Evolutionary conservation across 2,113 vertebrate genomes (phyloP).

Genomic region (Euleptes europaea): DNA sequence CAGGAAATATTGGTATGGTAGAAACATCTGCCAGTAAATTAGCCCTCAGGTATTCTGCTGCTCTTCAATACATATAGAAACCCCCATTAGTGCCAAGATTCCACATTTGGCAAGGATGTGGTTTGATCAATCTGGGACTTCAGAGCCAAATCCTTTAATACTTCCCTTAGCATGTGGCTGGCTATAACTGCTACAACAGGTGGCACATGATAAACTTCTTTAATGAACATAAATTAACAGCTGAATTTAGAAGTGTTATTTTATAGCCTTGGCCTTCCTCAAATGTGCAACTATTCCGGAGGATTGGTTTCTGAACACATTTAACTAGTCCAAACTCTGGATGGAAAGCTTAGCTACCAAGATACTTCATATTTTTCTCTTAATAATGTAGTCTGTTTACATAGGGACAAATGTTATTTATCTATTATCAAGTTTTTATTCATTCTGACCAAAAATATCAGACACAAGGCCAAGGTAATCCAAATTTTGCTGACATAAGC

Average conservation of each 20-base stretch:
- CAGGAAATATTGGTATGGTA: background rate
- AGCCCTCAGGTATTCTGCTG: background rate
- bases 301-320: background rate
- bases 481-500: background rate
- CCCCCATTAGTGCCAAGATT: background rate
- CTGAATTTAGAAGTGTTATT: slow-evolving; percentile 7
- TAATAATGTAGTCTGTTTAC: slow-evolving; percentile 1
- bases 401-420: background rate
- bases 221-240: slow-evolving; percentile 12
- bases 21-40: background rate
- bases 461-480: background rate
- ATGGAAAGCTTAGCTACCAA: slow-evolving; percentile 6
- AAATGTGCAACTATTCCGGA: background rate
- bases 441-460: slow-evolving; percentile 3
- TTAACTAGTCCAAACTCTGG: background rate
- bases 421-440: background rate
- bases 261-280: slow-evolving; percentile 17
- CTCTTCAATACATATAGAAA: background rate
- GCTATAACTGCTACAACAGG: background rate
- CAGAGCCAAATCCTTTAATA: slow-evolving; percentile 11
- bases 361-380: background rate
- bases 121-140: background rate
- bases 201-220: background rate
- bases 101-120: background rate
- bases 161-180: background rate